Evolutionary conservation across 2,797 vertebrate species (phyloP).

Genomic region (Scolopax bukidnonensis): DNA sequence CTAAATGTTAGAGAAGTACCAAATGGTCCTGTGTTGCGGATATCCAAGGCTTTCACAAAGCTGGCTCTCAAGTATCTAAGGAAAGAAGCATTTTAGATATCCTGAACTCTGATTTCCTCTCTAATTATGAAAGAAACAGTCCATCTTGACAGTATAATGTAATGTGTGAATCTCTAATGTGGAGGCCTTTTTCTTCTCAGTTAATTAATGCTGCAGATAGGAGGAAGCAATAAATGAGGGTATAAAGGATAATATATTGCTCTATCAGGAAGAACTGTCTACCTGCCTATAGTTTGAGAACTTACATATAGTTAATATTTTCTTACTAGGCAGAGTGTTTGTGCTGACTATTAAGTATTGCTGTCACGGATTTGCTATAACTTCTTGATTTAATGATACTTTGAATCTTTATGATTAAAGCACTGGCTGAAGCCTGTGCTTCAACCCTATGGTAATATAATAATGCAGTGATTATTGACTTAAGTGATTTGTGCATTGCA

Average conservation of each 20-base stretch:
- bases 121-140: neutral
- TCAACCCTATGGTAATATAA: neutral
- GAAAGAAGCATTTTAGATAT: neutral
- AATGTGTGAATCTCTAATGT: neutral
- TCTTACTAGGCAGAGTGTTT: neutral
- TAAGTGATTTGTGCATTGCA: neutral
- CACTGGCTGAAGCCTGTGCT: neutral
- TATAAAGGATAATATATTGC: neutral
- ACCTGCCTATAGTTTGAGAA: neutral
- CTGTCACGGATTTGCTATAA: neutral
- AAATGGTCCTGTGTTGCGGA: neutral
- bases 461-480: neutral
- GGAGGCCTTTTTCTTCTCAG: neutral
- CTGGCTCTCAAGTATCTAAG: neutral
- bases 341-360: neutral
- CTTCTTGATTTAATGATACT: neutral
- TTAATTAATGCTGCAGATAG: neutral
- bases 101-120: neutral
- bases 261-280: neutral
- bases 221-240: neutral
- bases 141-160: neutral
- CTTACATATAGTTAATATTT: neutral
- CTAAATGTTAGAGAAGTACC: neutral
- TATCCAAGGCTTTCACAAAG: neutral
- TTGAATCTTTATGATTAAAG: neutral